Base-by-base conservation (phyloP, 1,140 invertebrate species). In the Oncopeltus fasciatus region DNA sequence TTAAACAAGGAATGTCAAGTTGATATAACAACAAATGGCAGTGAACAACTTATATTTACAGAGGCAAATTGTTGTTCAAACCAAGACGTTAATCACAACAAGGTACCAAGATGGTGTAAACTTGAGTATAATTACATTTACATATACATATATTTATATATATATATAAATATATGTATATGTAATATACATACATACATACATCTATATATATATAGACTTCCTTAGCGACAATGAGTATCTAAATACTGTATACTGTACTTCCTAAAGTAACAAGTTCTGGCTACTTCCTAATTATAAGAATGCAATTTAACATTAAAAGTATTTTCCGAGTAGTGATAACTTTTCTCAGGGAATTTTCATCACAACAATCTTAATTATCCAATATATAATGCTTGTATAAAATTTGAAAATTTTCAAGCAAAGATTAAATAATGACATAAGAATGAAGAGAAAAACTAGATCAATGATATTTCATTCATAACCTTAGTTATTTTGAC, bases 201-300 rank as follows among this genome's bases (percentile, higher is more conserved):
- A n/a, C n/a, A n/a, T n/a, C n/a, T n/a, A n/a, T n/a, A n/a, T n/a
- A n/a, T 27, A 27, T 56, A 56, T 33, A 33, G 29, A 38, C 18
- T 27, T 61, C 31, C 47, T 61, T 61, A 53, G 51, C 47, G 38
- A 61, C 60, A 53, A 61, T 56, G 21, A 38, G 60, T 61, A 61
- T 38, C 60, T 56, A 63, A 63, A 51, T 60, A 60, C 46, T 60
- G 43, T 46, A 43, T 43, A 49, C 56, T 33, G 29, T 43, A 53
- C 31, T 63, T 57, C 29, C 33, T 58, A 46, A 63, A 56, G 3
- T 63, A 46, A 44, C 56, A 57, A 63, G 47, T 58, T 63, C 31
- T 63, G 53, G 57, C 62, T 63, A 63, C 44, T 63, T 57, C 49
- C 61, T 62, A 62, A 51, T 27, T 29, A 60, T 44, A 47, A 60